Conservation (phyloP, 1,140 invertebrate genomes). For the Pseudomyrmex concolor region DNA sequence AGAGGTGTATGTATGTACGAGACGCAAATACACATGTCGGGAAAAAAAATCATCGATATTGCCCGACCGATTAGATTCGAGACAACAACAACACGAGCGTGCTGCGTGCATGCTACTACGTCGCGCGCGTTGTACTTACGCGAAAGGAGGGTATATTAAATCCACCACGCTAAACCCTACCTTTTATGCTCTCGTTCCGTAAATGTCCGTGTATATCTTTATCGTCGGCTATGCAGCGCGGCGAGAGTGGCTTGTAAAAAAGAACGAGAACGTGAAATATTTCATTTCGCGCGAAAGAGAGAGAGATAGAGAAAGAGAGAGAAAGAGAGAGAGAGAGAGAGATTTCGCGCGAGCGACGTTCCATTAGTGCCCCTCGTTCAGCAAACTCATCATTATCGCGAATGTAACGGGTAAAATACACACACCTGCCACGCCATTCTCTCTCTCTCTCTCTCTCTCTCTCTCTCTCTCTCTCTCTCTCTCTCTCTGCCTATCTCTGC, state of each 20-base stretch:
- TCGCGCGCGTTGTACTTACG: neutral
- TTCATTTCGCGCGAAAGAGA: neutral
- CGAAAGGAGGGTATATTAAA: constrained; percentile 35
- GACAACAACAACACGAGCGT: neutral
- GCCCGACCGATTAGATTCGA: constrained; percentile 15
- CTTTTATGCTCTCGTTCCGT: constrained; percentile 56
- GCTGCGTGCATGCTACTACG: neutral
- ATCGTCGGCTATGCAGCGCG: constrained; percentile 20
- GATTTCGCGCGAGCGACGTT: constrained; percentile 7
- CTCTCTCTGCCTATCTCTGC: neutral
- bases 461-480: too few relatives aligned
- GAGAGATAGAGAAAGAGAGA: constrained; percentile 3
- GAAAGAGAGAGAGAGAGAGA: constrained; percentile 12
- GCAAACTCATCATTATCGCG: constrained; percentile 57
- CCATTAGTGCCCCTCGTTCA: constrained; percentile 52
- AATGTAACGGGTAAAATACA: constrained; percentile 27
- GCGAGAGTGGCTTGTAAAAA: constrained; percentile 48
- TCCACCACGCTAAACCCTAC: constrained; percentile 34
- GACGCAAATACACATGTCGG: neutral
- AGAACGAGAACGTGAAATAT: constrained; percentile 44
- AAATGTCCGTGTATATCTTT: constrained; percentile 58
- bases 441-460: neutral
- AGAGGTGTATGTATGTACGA: neutral
- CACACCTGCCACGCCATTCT: constrained; percentile 20
- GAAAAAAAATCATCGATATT: constrained; percentile 31